A percentile compares a stretch with the other conserved stretches of the same genome.
These are phyloP conservation scores for Salvator merianae DNA, from an alignment of 2,113 vertebrate genomes.

Conservation along the genomic window DNA sequence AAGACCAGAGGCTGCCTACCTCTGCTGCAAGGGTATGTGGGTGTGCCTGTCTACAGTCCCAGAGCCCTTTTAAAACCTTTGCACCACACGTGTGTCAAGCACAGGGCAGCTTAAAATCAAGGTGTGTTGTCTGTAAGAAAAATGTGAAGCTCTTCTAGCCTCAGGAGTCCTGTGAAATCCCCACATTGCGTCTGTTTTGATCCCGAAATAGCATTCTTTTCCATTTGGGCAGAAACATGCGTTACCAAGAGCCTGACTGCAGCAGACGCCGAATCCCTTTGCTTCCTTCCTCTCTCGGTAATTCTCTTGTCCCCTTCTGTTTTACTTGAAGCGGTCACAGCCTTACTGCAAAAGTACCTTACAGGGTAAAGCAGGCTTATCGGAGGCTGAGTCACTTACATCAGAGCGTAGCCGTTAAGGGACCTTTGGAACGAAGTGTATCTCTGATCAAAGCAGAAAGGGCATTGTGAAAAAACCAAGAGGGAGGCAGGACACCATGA, in stretches of 20 bases:
- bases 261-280: not conserved
- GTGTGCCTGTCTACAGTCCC: too few species aligned
- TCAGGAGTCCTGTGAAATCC: too few species aligned
- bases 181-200: too few species aligned
- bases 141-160: too few species aligned
- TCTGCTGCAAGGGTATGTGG: not conserved
- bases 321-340: not conserved
- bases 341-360: not conserved
- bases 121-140: too few species aligned
- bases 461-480: constrained; percentile 49
- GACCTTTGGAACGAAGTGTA: not conserved
- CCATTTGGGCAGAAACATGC: too few species aligned
- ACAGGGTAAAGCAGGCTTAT: not conserved
- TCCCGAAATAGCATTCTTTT: too few species aligned
- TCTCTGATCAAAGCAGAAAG: constrained; percentile 11
- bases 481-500: constrained; percentile 50
- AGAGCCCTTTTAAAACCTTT: too few species aligned
- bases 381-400: not conserved
- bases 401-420: not conserved
- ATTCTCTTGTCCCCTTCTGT: not conserved
- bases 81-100: too few species aligned
- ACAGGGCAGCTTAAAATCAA: too few species aligned
- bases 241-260: not conserved
- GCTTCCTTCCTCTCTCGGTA: too few species aligned
- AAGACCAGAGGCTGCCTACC: not conserved